phyloP scores from a whole-genome alignment of 2,797 vertebrate genomes.

The Champsocephalus gunnari region DNA sequence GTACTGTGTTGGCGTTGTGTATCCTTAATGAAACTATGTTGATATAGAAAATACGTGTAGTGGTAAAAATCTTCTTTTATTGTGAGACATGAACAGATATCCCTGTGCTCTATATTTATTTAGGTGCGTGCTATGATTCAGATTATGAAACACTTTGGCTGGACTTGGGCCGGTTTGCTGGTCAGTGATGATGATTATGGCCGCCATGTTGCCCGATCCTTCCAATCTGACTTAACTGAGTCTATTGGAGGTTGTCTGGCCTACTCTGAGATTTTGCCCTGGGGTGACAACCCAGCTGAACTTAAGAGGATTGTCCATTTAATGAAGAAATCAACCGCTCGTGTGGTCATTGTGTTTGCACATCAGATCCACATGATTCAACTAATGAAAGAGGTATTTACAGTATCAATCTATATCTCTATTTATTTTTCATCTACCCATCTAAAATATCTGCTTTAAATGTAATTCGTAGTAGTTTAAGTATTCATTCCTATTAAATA shows the following conservation, averaged over 20 bases:
- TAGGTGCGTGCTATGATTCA: constrained; percentile 71
- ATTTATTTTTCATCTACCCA: not conserved
- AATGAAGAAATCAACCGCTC: constrained; percentile 64
- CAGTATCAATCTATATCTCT: not conserved
- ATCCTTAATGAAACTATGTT: not conserved
- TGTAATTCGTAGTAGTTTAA: no score
- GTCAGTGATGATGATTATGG: constrained; percentile 82
- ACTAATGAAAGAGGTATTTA: constrained; percentile 58
- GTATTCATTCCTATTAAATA: not conserved
- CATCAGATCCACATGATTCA: constrained; percentile 57
- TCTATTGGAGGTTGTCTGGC: constrained; percentile 68
- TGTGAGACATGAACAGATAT: not conserved
- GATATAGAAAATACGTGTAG: not conserved
- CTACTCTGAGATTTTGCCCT: constrained; percentile 73
- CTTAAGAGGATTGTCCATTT: constrained; percentile 56
- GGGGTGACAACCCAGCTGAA: constrained; percentile 53
- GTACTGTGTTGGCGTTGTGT: not conserved
- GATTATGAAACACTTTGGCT: constrained; percentile 75
- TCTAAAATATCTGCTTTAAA: not conserved
- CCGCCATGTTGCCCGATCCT: constrained; percentile 66
- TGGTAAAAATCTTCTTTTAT: not conserved
- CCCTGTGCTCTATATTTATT: not conserved
- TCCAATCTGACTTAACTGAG: constrained; percentile 51
- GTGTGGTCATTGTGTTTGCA: constrained; percentile 66
- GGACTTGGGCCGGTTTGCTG: constrained; percentile 80